These are phyloP conservation scores for Dynastes tityus DNA, from an alignment of 2,888 invertebrate genomes.

Conservation along the genomic window DNA sequence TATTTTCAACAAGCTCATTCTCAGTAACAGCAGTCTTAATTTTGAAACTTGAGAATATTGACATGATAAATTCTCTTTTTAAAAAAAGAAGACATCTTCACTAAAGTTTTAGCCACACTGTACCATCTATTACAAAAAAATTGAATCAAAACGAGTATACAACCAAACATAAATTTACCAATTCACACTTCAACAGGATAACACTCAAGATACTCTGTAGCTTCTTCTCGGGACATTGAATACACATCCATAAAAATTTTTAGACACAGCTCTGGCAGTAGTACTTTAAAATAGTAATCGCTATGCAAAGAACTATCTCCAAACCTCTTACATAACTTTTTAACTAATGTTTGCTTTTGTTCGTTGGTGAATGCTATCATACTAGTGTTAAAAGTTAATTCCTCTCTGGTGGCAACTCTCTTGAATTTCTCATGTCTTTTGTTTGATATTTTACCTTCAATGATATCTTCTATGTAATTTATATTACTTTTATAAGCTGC, in stretches of 20 bases:
- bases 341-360: slow-evolving; percentile 61
- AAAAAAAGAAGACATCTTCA: too few species aligned
- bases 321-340: slow-evolving; percentile 59
- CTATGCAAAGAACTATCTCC: slow-evolving; percentile 55
- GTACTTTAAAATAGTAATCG: slow-evolving; percentile 64
- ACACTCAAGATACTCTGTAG: slow-evolving; percentile 48
- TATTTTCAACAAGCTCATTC: too few species aligned
- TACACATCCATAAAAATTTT: slow-evolving; percentile 65
- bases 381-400: slow-evolving; percentile 62
- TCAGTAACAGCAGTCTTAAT: too few species aligned
- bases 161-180: background rate
- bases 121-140: too few species aligned
- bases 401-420: background rate
- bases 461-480: slow-evolving; percentile 53
- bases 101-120: too few species aligned
- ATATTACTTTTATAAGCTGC: slow-evolving; percentile 52
- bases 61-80: too few species aligned
- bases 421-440: slow-evolving; percentile 53
- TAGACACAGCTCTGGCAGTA: slow-evolving; percentile 65
- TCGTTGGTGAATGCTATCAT: slow-evolving; percentile 62
- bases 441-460: slow-evolving; percentile 47
- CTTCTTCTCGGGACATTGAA: slow-evolving; percentile 59
- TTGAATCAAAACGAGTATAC: too few species aligned
- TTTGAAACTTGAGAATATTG: too few species aligned
- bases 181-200: slow-evolving; percentile 1